Evolutionary conservation across 2,113 vertebrate genomes (phyloP), one percentile per base, ranked within the genome.

Genomic region (Sminthopsis crassicaudata): DNA sequence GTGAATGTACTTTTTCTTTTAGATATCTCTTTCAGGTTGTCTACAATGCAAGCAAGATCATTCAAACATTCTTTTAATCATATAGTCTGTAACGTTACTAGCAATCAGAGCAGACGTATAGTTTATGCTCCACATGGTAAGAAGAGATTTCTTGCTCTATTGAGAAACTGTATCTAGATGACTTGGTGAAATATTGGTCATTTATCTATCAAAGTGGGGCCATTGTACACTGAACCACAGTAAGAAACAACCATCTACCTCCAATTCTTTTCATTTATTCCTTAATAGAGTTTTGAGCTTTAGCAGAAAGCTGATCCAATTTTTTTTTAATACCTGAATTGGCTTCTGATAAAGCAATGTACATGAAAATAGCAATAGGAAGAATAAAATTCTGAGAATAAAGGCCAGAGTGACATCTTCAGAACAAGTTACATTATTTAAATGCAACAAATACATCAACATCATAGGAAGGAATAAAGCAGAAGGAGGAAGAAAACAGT

Each of bases 81-180:
- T 89, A 9, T 36, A 8, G 30, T 96, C 91, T 52, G 76, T 96
- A 96, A 89, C 91, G 95, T 97, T 97, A 91, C 93, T 67, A 96
- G 94, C 92, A 97, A 92, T 97, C 93, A 94, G 96, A 97, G 95
- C 89, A 97, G 94, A 96, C 95, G 95, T 95, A 94, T 96, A 97
- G 95, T 96, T 97, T 24, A 89, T 95, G 95, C 95, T 93, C 97
- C 96, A 95, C 96, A 91, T 97, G 96, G 36, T 93, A 96, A 95
- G 91, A 93, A 96, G 84, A 96, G 94, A 96, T 97, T 97, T 96
- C 95, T 96, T 96, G 97, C 97, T 98, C 97, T 94, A 94, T 48
- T 96, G 96, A 97, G 95, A 96, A 97, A 96, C 96, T 91, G 50
- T 53, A 52, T 30, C 52, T 90, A 96, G 97, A 96, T 46, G 94